Conservation (phyloP, 2,113 vertebrate genomes). For the Pituophis catenifer region DNA sequence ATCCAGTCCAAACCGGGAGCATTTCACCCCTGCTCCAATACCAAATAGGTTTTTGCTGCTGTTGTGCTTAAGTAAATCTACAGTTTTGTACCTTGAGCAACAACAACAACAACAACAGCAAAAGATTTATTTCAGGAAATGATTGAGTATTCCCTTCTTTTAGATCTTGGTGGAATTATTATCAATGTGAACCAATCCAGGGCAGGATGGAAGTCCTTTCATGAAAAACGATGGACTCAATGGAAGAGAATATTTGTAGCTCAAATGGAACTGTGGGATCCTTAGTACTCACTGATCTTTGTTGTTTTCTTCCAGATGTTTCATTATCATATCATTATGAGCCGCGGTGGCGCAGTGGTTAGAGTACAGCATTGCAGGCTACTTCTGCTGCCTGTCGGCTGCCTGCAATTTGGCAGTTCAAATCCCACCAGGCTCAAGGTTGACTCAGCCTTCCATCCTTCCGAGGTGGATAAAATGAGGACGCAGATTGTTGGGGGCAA, state of each 20-base stretch:
- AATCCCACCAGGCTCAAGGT: too few relatives aligned
- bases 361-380: too few relatives aligned
- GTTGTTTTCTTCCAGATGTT: neutral
- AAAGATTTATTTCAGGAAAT: neutral
- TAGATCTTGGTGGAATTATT: neutral
- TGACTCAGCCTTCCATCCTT: too few relatives aligned
- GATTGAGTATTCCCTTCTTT: neutral
- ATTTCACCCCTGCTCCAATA: neutral
- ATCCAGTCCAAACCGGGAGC: too few relatives aligned
- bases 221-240: neutral
- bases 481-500: too few relatives aligned
- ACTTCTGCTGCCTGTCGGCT: too few relatives aligned
- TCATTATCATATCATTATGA: neutral
- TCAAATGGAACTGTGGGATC: neutral
- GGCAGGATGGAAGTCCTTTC: neutral
- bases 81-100: neutral
- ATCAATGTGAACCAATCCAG: neutral
- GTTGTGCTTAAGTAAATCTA: neutral
- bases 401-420: too few relatives aligned
- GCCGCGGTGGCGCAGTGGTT: too few relatives aligned
- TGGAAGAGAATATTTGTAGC: neutral
- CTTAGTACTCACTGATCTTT: neutral
- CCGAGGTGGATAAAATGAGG: too few relatives aligned
- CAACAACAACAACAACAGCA: neutral
- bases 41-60: neutral